Percentiles rank a stretch among this genome's conserved stretches.
phyloP scores from a whole-genome alignment of 2,113 vertebrate species.

The Puffinus mauretanicus region DNA sequence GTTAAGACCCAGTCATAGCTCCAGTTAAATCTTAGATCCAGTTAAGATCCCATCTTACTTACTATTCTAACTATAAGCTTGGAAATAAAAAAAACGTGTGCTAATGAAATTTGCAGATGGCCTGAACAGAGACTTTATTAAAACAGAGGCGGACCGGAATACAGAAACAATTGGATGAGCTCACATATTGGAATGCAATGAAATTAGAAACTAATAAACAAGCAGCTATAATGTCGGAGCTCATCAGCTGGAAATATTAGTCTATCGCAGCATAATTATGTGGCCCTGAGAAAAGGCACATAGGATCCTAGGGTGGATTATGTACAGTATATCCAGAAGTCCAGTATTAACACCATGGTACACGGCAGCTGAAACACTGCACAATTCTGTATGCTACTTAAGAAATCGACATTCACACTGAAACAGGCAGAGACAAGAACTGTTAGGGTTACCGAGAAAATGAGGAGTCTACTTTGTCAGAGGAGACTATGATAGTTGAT shows the following conservation, averaged over 20 bases:
- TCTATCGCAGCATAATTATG: not conserved
- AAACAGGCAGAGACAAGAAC: not conserved
- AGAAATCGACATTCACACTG: not conserved
- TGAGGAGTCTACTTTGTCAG: not conserved
- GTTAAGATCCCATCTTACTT: not conserved
- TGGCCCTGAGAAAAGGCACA: not conserved
- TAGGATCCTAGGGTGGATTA: not conserved
- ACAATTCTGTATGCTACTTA: not conserved
- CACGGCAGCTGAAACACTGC: not conserved
- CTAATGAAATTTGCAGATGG: not conserved
- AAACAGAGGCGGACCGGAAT: not conserved
- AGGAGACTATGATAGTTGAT: not conserved
- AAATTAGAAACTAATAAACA: not conserved
- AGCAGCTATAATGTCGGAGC: not conserved
- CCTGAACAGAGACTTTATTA: not conserved
- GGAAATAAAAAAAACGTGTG: not conserved
- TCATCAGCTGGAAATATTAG: not conserved
- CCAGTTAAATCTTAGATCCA: not conserved
- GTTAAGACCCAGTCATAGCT: not conserved
- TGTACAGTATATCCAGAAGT: not conserved
- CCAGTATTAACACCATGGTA: not conserved
- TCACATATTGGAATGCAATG: not conserved
- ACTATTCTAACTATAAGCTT: not conserved
- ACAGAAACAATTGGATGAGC: not conserved
- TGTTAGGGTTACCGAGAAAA: not conserved